Evolutionary conservation across 2,888 invertebrate genomes (phyloP), one percentile per base, ranked within the genome.

Genomic region (Thalpophila matura): DNA sequence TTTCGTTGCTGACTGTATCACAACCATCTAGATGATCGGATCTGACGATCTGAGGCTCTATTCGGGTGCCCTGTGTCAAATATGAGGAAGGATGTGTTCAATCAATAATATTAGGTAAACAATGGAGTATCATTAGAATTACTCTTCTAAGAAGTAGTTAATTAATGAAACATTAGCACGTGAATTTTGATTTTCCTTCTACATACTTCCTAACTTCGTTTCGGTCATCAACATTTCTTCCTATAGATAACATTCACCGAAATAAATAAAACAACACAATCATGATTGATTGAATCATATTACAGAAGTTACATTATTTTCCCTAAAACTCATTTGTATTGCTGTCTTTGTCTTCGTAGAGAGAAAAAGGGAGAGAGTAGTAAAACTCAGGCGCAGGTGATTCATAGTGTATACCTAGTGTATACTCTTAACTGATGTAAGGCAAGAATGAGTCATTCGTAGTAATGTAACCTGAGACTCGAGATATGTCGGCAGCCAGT

Each of bases 341-440:
- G 18, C 42, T 49, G 0, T 73, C 73, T 64, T 35, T 9, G 22
- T 62, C 33, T 31, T 14, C n/a, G 10, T n/a, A 16, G 35, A 14
- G 7, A 9, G 7, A 10, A 33, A 50, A 47, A 81, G 33, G 7
- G 59, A 3, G 72, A 70, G 0, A 22, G 45, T 0, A 10, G 50
- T 24, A 65, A 6, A 59, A 65, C 81, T 61, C 67, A 31, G 43
- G 43, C 64, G 65, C 81, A 75, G 54, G 60, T 79, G 81, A 79
- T 67, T 81, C 79, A 79, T 81, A 68, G 37, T 18, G 51, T 61
- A n/a, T n/a, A n/a, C n/a, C n/a, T 81, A 68, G 37, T 18, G 51
- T 63, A 51, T 35, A 64, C 62, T 75, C 79, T 86, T 88, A 88
- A 90, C 87, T 85, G 84, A 89, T 87, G 85, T 88, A 90, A 90